Percentiles rank a stretch among this genome's conserved stretches.
These are phyloP conservation scores for Lophius americanus DNA, from an alignment of 2,797 vertebrate species.

Conservation along the genomic window DNA sequence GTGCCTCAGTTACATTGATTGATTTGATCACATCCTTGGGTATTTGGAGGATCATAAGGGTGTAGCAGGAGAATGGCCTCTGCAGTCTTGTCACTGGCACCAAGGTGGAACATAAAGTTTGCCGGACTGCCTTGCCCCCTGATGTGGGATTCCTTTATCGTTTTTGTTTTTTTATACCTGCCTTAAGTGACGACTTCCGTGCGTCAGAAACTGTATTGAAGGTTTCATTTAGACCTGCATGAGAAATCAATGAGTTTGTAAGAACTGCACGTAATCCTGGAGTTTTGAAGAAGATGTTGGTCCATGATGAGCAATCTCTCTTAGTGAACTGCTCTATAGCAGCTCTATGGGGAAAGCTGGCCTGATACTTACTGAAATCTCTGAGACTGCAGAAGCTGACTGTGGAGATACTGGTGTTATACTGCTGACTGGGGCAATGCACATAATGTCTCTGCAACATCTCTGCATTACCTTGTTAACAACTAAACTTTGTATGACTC, in stretches of 20 bases:
- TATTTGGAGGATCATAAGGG: conserved; percentile 17
- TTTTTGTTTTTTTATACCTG: conserved; percentile 37
- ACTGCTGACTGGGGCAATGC: not conserved
- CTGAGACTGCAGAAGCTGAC: conserved; percentile 2
- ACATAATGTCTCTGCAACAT: not conserved
- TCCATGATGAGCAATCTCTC: not conserved
- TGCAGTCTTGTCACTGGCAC: conserved; percentile 57
- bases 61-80: conserved; percentile 15
- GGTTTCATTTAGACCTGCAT: conserved; percentile 52
- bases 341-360: conserved; percentile 21
- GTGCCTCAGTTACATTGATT: not conserved
- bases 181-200: conserved; percentile 30
- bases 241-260: conserved; percentile 30
- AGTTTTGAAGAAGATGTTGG: not conserved
- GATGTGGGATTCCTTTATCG: conserved; percentile 54
- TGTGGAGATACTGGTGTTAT: not conserved
- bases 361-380: conserved; percentile 4
- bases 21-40: conserved; percentile 24
- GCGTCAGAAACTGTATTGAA: conserved; percentile 19
- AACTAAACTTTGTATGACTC: not conserved
- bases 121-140: conserved; percentile 46
- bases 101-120: conserved; percentile 66
- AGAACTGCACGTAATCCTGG: conserved; percentile 3
- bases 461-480: not conserved
- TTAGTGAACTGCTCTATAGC: not conserved